phyloP scores from a whole-genome alignment of 2,113 vertebrate species.

The Gnathonemus longibarbis region DNA sequence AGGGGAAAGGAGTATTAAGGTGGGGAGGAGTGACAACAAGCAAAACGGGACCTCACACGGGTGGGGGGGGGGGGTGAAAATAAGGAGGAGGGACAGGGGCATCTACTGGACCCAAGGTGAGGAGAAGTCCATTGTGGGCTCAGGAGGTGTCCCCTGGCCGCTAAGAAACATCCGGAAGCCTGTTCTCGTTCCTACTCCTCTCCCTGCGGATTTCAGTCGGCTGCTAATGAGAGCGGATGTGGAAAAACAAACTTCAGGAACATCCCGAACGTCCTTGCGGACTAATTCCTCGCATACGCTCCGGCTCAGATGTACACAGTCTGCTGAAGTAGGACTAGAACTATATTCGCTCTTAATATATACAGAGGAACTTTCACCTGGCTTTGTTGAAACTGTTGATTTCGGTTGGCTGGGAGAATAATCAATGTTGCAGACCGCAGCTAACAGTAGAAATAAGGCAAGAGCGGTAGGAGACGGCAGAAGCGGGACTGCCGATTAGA shows the following conservation, averaged over 20 bases:
- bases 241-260: conserved; percentile 6
- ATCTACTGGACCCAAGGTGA: not conserved
- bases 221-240: not conserved
- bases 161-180: not conserved
- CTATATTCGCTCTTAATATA: not conserved
- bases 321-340: not conserved
- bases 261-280: not conserved
- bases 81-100: not conserved
- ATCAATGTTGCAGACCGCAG: not conserved
- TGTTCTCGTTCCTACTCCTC: not conserved
- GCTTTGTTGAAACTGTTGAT: not conserved
- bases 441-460: not conserved
- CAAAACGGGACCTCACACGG: not conserved
- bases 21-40: not conserved
- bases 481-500: not conserved
- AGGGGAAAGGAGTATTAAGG: not conserved
- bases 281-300: not conserved
- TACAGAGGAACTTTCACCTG: not conserved
- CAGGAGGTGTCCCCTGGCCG: not conserved
- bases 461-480: not conserved
- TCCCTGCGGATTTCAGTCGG: not conserved
- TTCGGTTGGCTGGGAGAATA: not conserved
- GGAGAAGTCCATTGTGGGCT: not conserved
- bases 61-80: not conserved
- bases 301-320: not conserved